Evolutionary conservation across 2,113 vertebrate species (phyloP).

Genomic region (Mesitornis unicolor): DNA sequence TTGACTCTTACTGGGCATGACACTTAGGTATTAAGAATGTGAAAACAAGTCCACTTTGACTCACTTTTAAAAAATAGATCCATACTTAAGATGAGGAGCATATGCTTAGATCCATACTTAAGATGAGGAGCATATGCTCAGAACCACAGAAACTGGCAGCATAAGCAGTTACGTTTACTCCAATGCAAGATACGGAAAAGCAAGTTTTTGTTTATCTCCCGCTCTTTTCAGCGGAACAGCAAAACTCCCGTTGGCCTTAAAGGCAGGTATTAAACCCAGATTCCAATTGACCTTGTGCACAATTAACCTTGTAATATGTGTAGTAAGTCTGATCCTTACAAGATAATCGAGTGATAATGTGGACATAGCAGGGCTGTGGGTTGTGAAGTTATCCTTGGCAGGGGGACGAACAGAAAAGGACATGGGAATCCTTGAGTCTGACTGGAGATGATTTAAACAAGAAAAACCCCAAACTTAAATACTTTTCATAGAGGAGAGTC

Average conservation of each 20-base stretch:
- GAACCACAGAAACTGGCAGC: neutral
- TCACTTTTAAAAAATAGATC: neutral
- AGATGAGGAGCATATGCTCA: no score
- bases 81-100: no score
- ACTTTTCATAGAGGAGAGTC: neutral
- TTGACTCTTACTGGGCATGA: neutral
- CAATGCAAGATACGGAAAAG: neutral
- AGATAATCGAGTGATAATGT: neutral
- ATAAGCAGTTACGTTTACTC: neutral
- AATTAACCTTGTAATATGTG: neutral
- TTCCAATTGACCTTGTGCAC: neutral
- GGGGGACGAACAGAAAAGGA: neutral
- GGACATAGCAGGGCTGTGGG: accelerated
- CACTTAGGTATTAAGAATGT: accelerated
- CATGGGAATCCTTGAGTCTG: neutral
- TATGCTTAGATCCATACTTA: no score
- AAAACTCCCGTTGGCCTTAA: neutral
- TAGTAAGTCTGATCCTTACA: neutral
- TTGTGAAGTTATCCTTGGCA: neutral
- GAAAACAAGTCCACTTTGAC: neutral
- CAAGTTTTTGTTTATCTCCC: neutral
- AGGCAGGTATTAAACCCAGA: neutral
- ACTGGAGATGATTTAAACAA: neutral
- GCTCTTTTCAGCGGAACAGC: neutral
- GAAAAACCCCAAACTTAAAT: neutral